Evolutionary conservation across 2,888 invertebrate genomes (phyloP), one percentile per base, ranked within the genome.

Genomic region (Torymus aiolomorphi): DNA sequence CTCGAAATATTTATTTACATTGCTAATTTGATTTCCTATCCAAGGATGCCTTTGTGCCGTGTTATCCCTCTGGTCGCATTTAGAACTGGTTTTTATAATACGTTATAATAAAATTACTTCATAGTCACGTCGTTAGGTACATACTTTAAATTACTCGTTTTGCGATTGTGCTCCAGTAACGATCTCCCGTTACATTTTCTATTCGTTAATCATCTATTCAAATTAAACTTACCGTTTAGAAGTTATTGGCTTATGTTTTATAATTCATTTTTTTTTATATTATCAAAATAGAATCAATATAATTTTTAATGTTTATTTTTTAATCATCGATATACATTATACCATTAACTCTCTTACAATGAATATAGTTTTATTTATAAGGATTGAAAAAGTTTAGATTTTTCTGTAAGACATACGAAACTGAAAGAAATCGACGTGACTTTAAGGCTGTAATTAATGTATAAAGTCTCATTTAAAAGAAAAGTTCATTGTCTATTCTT

Each of bases 1-100:
- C 86, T 85, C 84, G 84, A 86, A 82, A 83, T 89, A 89, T 88
- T 89, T 88, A 88, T 89, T 88, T 88, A 87, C 86, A 85, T 88
- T 84, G 84, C 85, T 82, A 81, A 84, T 84, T 86, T 84, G 83
- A 84, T 83, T 85, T 84, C 85, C 83, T 86, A 85, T 86, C 84
- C 82, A 86, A 85, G 83, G 84, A 83, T 85, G 81, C 67, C 84
- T 81, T 84, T 83, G 83, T 84, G 83, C 84, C 85, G 77, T 83
- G 80, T 80, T 85, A 83, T 87, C 87, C 85, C 84, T 86, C 85
- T 86, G 85, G 82, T 88, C 86, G 86, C 87, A 86, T 87, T 86
- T 87, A 87, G 84, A 87, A 86, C 84, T 86, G 85, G 84, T 87
- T 88, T 88, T 88, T 86, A 87, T 84, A 86, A 86, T 84, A 82